Conservation (phyloP, 1,140 invertebrate species). For the Euwallacea similis region DNA sequence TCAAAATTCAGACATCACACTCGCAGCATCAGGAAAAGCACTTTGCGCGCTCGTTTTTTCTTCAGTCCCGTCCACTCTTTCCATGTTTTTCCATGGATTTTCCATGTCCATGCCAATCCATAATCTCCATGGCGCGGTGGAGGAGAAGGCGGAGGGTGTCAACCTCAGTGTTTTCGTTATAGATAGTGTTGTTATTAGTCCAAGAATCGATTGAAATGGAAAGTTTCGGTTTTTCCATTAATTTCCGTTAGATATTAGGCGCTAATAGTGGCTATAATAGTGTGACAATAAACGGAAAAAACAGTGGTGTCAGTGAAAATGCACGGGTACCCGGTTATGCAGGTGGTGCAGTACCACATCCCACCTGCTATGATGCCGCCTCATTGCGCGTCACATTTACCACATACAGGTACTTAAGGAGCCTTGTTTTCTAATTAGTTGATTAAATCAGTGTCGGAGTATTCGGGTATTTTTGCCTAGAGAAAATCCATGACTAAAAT, state of each 20-base stretch:
- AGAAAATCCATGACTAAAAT: too few species aligned
- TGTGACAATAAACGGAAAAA: neutral
- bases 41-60: neutral
- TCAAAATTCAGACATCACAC: constrained; percentile 39
- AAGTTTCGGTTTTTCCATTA: too few species aligned
- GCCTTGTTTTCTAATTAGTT: constrained; percentile 23
- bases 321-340: constrained; percentile 63
- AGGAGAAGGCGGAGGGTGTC: too few species aligned
- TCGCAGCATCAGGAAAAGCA: constrained; percentile 33
- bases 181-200: neutral
- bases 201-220: neutral
- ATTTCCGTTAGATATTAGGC: too few species aligned
- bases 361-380: constrained; percentile 53
- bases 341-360: constrained; percentile 62
- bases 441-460: neutral
- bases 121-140: constrained; percentile 4
- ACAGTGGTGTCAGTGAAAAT: constrained; percentile 47
- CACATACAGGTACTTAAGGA: constrained; percentile 40
- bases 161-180: too few species aligned
- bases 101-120: neutral
- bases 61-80: neutral
- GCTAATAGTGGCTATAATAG: neutral
- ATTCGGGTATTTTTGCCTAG: too few species aligned
- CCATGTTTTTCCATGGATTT: neutral
- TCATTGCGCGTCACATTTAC: constrained; percentile 39